Base-by-base conservation (phyloP, 2,888 invertebrate species). In the Aporophyla nigra region DNA sequence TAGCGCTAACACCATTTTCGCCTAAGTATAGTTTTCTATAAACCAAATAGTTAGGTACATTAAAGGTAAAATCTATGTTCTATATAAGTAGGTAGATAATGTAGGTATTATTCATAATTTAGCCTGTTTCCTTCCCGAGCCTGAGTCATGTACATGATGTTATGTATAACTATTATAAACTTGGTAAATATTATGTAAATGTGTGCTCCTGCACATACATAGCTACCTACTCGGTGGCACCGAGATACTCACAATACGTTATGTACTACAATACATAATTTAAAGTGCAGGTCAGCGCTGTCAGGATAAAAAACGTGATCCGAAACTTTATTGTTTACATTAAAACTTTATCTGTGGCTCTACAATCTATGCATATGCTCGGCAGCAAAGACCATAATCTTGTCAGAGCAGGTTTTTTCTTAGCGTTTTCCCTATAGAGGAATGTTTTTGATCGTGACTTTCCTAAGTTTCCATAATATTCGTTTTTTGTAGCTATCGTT, bases 171-270 rank as follows among this genome's bases (percentile, higher is more conserved):
- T 73, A 62, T n/a, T 61, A 72, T 74, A 76, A 43, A 71, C 71
- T 79, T 76, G 63, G 73, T 78, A 81, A 66, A 75, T 79, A 77
- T 82, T 84, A 84, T 81, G 80, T 88, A 83, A 87, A 86, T 80
- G 75, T 84, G 70, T 76, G 74, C 63, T 46, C 56, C 12, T 19
- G n/a, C n/a, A 7, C 66, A 71, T 51, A 71, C 51, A 54, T 54
- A 33, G 33, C 33, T 33, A 63, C 40, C 69, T 58, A 71, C 59
- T 54, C 27, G 12, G 9, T 5, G 24, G 14, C n/a, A 79, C 51
- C 40, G 12, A 63, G 24, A 21, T 6, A 63, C 80, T 33, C 56
- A 63, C 80, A 80, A 74, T 27, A 53, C 12, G 62, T 74, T 70
- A 62, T 76, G 59, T 68, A 80, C 76, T 72, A 72, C 71, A 67